Evolutionary conservation across 2,797 vertebrate species (phyloP).

Genomic region (Saguinus oedipus): DNA sequence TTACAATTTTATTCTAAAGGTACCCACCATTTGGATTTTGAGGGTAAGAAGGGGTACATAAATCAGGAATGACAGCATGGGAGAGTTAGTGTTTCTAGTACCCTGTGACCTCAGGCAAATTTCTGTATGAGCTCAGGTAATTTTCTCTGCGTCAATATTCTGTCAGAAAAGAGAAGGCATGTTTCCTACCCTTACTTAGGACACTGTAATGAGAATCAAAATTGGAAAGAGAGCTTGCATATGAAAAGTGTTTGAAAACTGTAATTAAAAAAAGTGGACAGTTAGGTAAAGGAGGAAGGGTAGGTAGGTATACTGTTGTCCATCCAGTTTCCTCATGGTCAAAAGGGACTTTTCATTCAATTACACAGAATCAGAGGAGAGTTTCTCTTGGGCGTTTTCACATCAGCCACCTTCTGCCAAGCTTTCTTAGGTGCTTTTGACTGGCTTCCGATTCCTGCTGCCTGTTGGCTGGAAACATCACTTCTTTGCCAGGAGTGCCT

Average conservation of each 20-base stretch:
- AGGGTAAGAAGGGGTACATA: background rate
- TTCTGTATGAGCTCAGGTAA: background rate
- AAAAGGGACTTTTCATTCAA: background rate
- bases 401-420: background rate
- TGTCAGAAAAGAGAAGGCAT: slow-evolving; percentile 13
- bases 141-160: background rate
- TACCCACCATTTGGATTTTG: slow-evolving; percentile 18
- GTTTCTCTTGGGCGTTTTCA: background rate
- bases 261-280: background rate
- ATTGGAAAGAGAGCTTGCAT: background rate
- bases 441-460: background rate
- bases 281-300: background rate
- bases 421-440: background rate
- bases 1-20: slow-evolving; percentile 14
- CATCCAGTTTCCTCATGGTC: background rate
- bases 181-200: background rate
- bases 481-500: background rate
- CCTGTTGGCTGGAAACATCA: background rate
- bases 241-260: background rate
- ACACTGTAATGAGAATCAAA: background rate
- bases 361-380: background rate
- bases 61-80: background rate
- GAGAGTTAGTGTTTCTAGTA: slow-evolving; percentile 30
- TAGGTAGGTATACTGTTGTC: background rate
- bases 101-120: background rate